Evolutionary conservation across 2,113 vertebrate species (phyloP), one percentile per base, ranked within the genome.

Genomic region (Scopus umbretta): DNA sequence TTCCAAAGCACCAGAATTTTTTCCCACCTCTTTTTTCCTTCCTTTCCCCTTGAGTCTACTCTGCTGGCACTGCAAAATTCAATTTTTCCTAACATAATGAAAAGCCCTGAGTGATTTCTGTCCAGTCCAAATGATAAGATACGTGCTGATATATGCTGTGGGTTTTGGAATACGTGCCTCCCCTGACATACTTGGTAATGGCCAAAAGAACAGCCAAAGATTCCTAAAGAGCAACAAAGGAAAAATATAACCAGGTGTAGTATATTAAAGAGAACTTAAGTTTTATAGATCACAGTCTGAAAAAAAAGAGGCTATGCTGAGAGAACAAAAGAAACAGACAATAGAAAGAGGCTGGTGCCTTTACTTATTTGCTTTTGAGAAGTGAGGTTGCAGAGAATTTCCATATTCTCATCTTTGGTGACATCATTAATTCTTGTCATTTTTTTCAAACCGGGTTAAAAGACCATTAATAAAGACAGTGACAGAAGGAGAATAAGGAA

Each of bases 401-500:
- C 26, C 62, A 47, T 65, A 73, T 56, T 47, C 38, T 50, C 34
- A 88, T 61, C 42, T 71, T 65, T 7, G 27, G 74, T 59, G 58
- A 84, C 1, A 90, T 34, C 45, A 90, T n/a, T 89, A 88, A 26
- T 67, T 85, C 40, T 25, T 67, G 27, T 53, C 13, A 27, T 67
- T 45, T 86, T 67, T 91, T 91, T 74, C 52, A 67, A 79, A 79
- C 9, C 56, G 34, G 9, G 34, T 79, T 87, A 86, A 70, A 84
- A 86, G 61, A 6, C 56, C 59, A 72, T 52, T 76, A 71, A 66
- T 67, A 91, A 93, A 85, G 29, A 56, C 52, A 78, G 7, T 56
- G 80, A 63, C 70, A 92, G 52, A 78, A 85, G 21, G 56, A 86
- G 80, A 85, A 67, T n/a, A 56, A 96, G 82, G 87, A 96, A 96